Evolutionary conservation across 2,113 vertebrate genomes (phyloP).

Genomic region (Loxodonta africana): DNA sequence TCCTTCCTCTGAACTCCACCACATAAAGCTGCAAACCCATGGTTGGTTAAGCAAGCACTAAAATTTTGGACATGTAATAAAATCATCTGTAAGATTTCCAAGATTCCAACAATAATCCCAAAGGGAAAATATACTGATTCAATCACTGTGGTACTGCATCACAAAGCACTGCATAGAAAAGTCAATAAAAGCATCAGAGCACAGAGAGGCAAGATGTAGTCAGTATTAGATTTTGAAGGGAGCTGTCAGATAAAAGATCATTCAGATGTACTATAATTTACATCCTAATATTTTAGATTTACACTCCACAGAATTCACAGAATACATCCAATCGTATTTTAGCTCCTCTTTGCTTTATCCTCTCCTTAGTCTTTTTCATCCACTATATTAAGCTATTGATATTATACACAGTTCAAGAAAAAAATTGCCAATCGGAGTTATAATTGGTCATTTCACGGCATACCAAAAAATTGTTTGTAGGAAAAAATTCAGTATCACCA

Average conservation of each 20-base stretch:
- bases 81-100: slow-evolving; percentile 71
- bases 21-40: slow-evolving; percentile 56
- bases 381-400: not conserved
- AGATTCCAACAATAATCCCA: slow-evolving; percentile 76
- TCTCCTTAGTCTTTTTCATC: not conserved
- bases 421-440: not conserved
- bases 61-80: slow-evolving; percentile 75
- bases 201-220: slow-evolving; percentile 85
- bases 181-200: slow-evolving; percentile 85
- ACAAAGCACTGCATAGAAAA: slow-evolving; percentile 79
- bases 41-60: slow-evolving; percentile 62
- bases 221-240: slow-evolving; percentile 82
- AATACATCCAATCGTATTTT: slow-evolving; percentile 43
- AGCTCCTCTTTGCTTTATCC: not conserved
- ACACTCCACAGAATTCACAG: slow-evolving; percentile 28
- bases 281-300: slow-evolving; percentile 69
- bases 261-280: slow-evolving; percentile 80
- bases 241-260: slow-evolving; percentile 80
- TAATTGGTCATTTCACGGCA: not conserved
- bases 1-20: not conserved
- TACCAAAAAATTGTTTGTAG: not conserved
- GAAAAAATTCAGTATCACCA: not conserved
- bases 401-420: slow-evolving; percentile 2
- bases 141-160: slow-evolving; percentile 77
- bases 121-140: slow-evolving; percentile 81